Evolutionary conservation across 1,140 invertebrate species (phyloP), one percentile per base, ranked within the genome.

Genomic region (Cherax destructor): DNA sequence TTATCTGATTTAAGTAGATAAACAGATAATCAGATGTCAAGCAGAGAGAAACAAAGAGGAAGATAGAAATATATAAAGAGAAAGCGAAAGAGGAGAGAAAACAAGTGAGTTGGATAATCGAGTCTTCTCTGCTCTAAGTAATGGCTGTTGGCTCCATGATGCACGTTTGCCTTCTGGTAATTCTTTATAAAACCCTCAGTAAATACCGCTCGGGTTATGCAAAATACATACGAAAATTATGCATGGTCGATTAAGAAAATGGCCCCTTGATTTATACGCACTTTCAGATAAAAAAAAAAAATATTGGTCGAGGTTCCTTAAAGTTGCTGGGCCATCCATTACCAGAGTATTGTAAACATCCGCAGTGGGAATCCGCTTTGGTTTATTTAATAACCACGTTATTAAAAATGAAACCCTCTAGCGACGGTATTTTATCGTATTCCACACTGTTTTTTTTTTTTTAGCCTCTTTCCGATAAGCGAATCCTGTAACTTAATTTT

Each of bases 211-310:
- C 69, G 18, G 69, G 21, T 74, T 74, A 74, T 74, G 69, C 69
- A 74, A 74, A 74, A 74, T 74, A 74, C 69, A 74, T 74, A 74
- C n/a, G 69, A 74, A 74, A 74, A 74, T 74, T 74, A 74, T 74
- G 69, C 69, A 74, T 30, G n/a, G n/a, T 74, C 69, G 69, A 74
- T 74, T 74, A 74, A 74, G 69, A 74, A 74, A 74, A 74, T 74
- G 18, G 69, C 69, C 24, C 24, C 24, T 24, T 74, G 69, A 74
- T 74, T 74, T 74, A 74, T 74, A 24, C 5, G 69, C 24, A 24
- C 24, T 74, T 21, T 74, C n/a, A 18, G 21, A 74, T 30, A 30
- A 74, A 30, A 5, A 21, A 21, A 69, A 69, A 74, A 74, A 74
- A 74, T 30, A 74, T 74, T n/a, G 69, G 69, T 30, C 3, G 18